Percentiles rank a stretch among this genome's conserved stretches.
phyloP scores from a whole-genome alignment of 2,888 invertebrate species.

The Campopleginae sp. region DNA sequence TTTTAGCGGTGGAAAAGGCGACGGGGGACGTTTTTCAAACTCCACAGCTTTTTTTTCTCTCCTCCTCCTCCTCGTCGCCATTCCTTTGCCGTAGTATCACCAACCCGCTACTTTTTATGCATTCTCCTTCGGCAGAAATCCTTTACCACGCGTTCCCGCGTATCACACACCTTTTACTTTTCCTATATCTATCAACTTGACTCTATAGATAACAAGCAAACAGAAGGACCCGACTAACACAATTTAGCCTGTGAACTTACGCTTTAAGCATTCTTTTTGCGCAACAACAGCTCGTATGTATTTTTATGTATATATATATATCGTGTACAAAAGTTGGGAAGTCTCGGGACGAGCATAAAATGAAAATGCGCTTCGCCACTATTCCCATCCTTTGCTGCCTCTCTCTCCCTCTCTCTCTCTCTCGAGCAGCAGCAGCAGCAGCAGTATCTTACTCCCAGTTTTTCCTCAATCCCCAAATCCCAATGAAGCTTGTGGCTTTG shows the following conservation, averaged over 20 bases:
- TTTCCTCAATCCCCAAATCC: slow-evolving; percentile 51
- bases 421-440: too few species aligned
- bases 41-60: slow-evolving; percentile 71
- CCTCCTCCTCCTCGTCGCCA: slow-evolving; percentile 41
- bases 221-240: neutral
- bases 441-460: slow-evolving; percentile 20
- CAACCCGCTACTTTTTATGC: slow-evolving; percentile 45
- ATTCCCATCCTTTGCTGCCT: slow-evolving; percentile 33
- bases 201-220: neutral
- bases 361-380: slow-evolving; percentile 66
- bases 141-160: slow-evolving; percentile 13
- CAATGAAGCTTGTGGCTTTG: slow-evolving; percentile 47
- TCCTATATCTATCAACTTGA: neutral
- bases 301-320: slow-evolving; percentile 44
- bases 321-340: slow-evolving; percentile 58
- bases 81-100: slow-evolving; percentile 21
- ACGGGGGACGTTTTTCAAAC: slow-evolving; percentile 79
- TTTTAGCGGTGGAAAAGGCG: slow-evolving; percentile 77
- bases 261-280: neutral
- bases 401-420: slow-evolving; percentile 11
- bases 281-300: neutral
- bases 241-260: slow-evolving; percentile 12
- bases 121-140: slow-evolving; percentile 45
- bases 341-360: slow-evolving; percentile 61
- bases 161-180: slow-evolving; percentile 13